Evolutionary conservation across 1,140 invertebrate genomes (phyloP).

Genomic region (Sminthurinus signatus): DNA sequence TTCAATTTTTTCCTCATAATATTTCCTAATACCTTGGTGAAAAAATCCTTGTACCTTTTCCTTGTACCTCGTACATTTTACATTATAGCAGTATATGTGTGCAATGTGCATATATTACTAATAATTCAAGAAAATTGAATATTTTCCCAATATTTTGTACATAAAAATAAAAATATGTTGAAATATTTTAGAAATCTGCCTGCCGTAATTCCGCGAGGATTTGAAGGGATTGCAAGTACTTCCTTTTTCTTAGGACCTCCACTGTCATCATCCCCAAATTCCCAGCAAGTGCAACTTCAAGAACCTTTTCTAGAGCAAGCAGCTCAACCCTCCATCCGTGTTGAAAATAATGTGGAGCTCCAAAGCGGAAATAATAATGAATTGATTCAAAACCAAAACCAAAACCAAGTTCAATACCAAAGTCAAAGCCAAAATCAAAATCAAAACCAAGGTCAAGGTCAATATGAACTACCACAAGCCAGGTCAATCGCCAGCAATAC

Average conservation of each 20-base stretch:
- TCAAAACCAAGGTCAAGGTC: neutral
- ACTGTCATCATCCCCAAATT: conserved; percentile 3
- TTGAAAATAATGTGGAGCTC: conserved; percentile 7
- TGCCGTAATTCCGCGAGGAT: conserved; percentile 30
- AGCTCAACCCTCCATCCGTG: conserved; percentile 1
- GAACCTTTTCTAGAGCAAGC: neutral
- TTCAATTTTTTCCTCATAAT: no score
- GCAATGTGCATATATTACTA: no score
- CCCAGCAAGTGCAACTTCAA: neutral
- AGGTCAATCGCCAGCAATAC: no score
- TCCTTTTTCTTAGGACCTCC: conserved; percentile 27
- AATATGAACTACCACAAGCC: neutral
- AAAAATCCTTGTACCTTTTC: no score
- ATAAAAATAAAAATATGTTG: no score
- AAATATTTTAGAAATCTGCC: conserved; percentile 24
- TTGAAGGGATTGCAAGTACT: conserved; percentile 29
- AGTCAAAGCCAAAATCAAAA: neutral
- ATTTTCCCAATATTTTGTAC: no score
- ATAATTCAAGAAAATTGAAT: no score
- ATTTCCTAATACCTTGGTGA: no score
- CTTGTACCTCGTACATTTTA: no score
- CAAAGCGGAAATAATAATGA: neutral
- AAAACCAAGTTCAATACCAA: neutral
- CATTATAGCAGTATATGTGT: no score
- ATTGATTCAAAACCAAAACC: neutral